Evolutionary conservation across 2,113 vertebrate genomes (phyloP).

Genomic region (Apteryx owenii): DNA sequence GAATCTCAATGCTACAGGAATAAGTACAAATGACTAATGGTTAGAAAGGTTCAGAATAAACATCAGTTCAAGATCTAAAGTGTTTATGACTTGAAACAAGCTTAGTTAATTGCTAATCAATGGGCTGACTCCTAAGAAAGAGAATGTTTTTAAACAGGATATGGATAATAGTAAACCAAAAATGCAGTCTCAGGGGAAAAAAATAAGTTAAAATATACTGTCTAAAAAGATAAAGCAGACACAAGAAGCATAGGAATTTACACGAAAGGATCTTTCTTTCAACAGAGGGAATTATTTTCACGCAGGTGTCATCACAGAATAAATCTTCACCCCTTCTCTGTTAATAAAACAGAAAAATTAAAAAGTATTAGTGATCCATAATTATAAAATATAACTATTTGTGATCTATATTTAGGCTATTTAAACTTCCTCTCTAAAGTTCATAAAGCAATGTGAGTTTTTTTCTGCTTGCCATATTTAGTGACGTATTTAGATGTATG

Average conservation of each 20-base stretch:
- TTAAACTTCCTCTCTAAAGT: not conserved
- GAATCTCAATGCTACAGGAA: not conserved
- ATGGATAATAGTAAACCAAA: not conserved
- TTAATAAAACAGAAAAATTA: not conserved
- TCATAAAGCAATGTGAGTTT: not conserved
- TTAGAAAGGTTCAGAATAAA: not conserved
- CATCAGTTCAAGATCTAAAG: constrained; percentile 6
- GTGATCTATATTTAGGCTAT: not conserved
- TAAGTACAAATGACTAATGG: not conserved
- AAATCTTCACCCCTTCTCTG: not conserved
- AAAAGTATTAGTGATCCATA: not conserved
- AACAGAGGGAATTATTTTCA: not conserved
- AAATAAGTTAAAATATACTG: not conserved
- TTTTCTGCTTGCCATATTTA: not conserved
- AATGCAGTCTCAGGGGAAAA: not conserved
- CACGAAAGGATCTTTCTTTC: not conserved
- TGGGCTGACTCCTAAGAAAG: not conserved
- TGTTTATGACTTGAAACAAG: constrained; percentile 31
- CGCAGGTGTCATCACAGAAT: not conserved
- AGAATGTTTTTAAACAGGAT: not conserved
- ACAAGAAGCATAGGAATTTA: not conserved
- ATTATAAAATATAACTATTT: not conserved
- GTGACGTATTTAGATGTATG: not conserved
- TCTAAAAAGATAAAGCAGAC: not conserved
- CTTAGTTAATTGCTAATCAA: constrained; percentile 40